Evolutionary conservation across 2,888 invertebrate genomes (phyloP).

Genomic region (Antheraea yamamai): DNA sequence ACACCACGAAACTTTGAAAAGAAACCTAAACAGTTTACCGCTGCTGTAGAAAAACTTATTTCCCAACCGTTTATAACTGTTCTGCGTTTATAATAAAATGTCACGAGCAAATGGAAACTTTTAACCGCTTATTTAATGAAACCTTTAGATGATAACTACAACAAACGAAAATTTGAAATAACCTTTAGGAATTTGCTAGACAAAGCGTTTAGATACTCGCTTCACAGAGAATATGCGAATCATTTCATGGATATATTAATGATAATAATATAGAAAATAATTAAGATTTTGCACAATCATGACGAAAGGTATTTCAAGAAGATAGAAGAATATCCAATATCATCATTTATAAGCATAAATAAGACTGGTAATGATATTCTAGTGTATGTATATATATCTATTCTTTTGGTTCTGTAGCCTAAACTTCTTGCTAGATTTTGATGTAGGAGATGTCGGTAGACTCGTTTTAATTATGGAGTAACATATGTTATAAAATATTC

Average conservation of each 20-base stretch:
- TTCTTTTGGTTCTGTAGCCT: too few species aligned
- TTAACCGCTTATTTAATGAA: conserved; percentile 10
- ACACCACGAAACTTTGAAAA: neutral
- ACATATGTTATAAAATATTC: too few species aligned
- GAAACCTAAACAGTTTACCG: neutral
- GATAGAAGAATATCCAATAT: too few species aligned
- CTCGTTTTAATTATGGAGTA: too few species aligned
- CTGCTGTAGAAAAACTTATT: conserved; percentile 9
- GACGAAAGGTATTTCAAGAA: too few species aligned
- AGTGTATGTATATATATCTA: neutral
- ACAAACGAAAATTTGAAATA: conserved; percentile 6
- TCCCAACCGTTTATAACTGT: neutral
- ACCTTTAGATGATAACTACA: conserved; percentile 5
- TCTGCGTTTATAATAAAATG: neutral
- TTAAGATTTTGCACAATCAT: too few species aligned
- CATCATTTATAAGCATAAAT: too few species aligned
- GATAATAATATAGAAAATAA: neutral
- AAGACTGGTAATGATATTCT: too few species aligned
- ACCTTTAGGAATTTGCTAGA: neutral
- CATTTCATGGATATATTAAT: neutral
- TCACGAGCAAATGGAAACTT: neutral
- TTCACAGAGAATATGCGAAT: neutral
- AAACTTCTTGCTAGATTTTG: too few species aligned
- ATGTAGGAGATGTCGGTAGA: too few species aligned
- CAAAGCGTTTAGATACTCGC: neutral